Evolutionary conservation across 2,797 vertebrate species (phyloP).

Genomic region (Sebastes itinus): DNA sequence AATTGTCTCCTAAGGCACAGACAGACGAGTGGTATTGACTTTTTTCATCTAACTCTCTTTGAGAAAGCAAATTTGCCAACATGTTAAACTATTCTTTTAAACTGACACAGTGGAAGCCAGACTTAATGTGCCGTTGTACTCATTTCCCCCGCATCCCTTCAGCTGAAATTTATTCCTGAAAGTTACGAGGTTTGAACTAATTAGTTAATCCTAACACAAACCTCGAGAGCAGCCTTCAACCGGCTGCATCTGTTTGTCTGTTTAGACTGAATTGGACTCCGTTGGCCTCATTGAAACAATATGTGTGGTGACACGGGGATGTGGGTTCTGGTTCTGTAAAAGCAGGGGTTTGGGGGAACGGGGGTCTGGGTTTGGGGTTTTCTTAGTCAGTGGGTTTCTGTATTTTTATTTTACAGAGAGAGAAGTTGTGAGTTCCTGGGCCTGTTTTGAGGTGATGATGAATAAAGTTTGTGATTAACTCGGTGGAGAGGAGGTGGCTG

Average conservation of each 20-base stretch:
- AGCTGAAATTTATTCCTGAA: background rate
- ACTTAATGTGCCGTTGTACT: background rate
- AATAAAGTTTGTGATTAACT: slow-evolving; percentile 4
- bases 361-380: slow-evolving; percentile 29
- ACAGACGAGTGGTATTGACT: background rate
- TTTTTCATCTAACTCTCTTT: background rate
- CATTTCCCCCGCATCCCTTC: background rate
- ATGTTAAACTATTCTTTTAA: background rate
- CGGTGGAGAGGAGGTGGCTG: background rate
- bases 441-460: slow-evolving; percentile 6
- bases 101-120: background rate
- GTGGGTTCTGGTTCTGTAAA: slow-evolving; percentile 48
- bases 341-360: background rate
- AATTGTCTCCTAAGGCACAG: background rate
- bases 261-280: slow-evolving; percentile 5
- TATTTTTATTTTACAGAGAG: background rate
- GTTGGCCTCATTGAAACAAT: slow-evolving; percentile 45
- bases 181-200: slow-evolving; percentile 15
- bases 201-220: background rate
- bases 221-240: background rate
- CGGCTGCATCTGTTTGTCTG: slow-evolving; percentile 45
- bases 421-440: background rate
- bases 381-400: background rate
- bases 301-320: slow-evolving; percentile 34
- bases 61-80: background rate